Base-by-base conservation (phyloP, 2,888 invertebrate species). In the Chloroclysta siterata region DNA sequence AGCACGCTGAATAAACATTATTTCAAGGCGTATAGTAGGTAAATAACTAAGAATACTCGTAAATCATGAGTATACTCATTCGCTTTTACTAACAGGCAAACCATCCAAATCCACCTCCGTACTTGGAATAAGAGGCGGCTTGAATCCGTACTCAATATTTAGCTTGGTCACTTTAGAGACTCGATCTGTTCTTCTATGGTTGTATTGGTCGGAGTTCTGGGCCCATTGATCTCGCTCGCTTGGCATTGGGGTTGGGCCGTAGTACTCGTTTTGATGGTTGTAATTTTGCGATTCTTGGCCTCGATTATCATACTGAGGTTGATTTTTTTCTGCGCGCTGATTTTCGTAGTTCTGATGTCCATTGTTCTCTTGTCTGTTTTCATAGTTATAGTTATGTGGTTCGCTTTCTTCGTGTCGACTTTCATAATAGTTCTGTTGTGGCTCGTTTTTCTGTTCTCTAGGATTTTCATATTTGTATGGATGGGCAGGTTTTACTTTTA, bases 81-180 rank as follows among this genome's bases (percentile, higher is more conserved):
- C 70, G 0, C 73, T 73, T 59, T 85, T 87, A 46, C 94, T 89
- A 1, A 95, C 82, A 0, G 96, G 96, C 66, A 94, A 85, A 0
- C 96, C 96, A 68, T 96, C 94, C 68, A 96, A 95, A 77, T 97
- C 96, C 10, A 97, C 95, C 81, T 97, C 96, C 5, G 96, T 93
- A 0, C 97, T 97, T 0, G 97, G 97, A 66, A 96, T 94, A 73
- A 97, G 82, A 0, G 97, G 97, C 0, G 97, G 97, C 75, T 96
- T 96, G 72, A 97, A 97, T 2, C 96, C 95, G 73, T 97, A 97
- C 71, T 97, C 97, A 77, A 97, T 94, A 74, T 95, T 95, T 0
- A 97, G 89, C 39, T 84, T 86, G 0, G 78, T 78, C 0, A 87
- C 68, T 65, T 85, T 89, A 0, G 89, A 87, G 68, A 94, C 95